Evolutionary conservation across 2,113 vertebrate species (phyloP).

Genomic region (Sminthopsis crassicaudata): DNA sequence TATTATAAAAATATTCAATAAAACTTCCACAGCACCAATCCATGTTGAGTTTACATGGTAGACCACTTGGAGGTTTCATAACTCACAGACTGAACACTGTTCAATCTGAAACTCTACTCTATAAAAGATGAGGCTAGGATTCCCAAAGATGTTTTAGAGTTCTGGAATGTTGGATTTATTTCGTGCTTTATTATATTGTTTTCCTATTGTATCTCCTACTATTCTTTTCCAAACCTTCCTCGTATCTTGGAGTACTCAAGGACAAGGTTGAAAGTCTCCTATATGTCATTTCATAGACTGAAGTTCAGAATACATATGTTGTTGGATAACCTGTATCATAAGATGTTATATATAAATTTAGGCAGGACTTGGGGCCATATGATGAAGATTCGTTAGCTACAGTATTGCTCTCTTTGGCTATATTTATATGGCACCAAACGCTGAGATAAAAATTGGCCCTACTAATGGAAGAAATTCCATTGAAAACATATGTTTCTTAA

Average conservation of each 20-base stretch:
- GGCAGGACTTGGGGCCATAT: background rate
- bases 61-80: background rate
- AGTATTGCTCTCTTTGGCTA: background rate
- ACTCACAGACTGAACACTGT: background rate
- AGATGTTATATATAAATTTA: conserved; percentile 22
- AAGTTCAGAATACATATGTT: conserved; percentile 5
- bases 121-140: background rate
- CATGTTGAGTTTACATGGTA: background rate
- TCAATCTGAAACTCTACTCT: background rate
- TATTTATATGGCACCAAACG: background rate
- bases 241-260: background rate
- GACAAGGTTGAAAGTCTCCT: background rate
- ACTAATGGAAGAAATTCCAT: background rate
- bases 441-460: background rate
- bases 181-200: background rate
- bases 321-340: background rate
- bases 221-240: background rate
- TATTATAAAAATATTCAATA: background rate
- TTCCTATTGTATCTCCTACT: background rate
- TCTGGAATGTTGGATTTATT: conserved; percentile 1
- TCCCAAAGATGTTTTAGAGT: background rate
- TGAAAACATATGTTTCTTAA: conserved; percentile 29
- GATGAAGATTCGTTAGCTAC: conserved; percentile 11
- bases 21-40: background rate
- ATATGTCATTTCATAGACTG: background rate